phyloP scores from a whole-genome alignment of 1,140 invertebrate species.

The Panagrolaimus sp. region DNA sequence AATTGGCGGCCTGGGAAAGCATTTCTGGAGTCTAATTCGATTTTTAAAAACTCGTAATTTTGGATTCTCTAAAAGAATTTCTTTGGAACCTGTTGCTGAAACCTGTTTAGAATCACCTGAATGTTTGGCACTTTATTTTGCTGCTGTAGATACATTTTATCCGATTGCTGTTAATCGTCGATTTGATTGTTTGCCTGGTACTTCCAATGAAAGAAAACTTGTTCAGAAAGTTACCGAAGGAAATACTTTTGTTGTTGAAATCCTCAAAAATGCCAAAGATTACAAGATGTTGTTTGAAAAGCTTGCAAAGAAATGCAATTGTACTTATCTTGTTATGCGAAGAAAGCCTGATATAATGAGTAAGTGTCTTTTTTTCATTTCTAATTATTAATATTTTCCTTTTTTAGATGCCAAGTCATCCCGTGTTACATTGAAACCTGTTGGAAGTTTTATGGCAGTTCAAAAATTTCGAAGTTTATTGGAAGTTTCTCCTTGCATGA shows the following conservation, averaged over 20 bases:
- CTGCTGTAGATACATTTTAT: neutral
- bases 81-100: neutral
- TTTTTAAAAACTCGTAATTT: neutral
- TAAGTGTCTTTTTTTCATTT: too few species aligned
- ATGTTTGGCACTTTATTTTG: neutral
- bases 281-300: neutral
- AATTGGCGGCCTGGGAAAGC: slow-evolving; percentile 17
- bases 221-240: too few species aligned
- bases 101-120: neutral
- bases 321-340: neutral
- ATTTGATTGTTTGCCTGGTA: neutral
- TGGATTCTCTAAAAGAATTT: neutral
- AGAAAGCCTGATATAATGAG: too few species aligned
- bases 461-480: neutral
- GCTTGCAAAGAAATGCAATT: neutral
- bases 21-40: slow-evolving; percentile 21
- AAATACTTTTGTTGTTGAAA: too few species aligned
- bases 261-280: neutral
- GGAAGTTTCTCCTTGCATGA: neutral
- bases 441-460: neutral
- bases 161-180: neutral
- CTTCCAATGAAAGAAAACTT: too few species aligned
- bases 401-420: too few species aligned
- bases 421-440: neutral
- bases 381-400: too few species aligned